Percentiles rank a stretch among this genome's conserved stretches.
phyloP scores from a whole-genome alignment of 2,888 invertebrate species.

The Pristionchus arcanus region DNA sequence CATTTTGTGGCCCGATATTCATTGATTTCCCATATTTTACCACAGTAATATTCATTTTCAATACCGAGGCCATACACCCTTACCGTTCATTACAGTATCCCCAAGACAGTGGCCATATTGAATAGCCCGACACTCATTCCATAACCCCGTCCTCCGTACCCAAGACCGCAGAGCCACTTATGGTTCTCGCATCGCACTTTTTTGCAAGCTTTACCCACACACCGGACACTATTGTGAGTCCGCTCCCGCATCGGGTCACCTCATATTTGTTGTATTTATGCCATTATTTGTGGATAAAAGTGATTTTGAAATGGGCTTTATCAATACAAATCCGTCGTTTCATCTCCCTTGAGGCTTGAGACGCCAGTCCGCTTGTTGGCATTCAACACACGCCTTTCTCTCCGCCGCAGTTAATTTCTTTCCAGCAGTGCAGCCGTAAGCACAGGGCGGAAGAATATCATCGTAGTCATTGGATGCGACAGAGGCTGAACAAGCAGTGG shows the following conservation, averaged over 20 bases:
- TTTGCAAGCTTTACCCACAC: not conserved
- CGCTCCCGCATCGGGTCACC: not conserved
- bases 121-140: not conserved
- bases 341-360: too few species aligned
- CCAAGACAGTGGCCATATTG: not conserved
- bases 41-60: not conserved
- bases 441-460: not conserved
- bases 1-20: not conserved
- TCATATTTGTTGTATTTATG: not conserved
- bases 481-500: too few species aligned
- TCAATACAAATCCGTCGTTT: too few species aligned
- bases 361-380: too few species aligned
- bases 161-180: not conserved
- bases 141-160: not conserved
- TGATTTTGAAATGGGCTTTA: too few species aligned
- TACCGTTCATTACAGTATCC: not conserved
- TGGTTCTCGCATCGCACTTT: not conserved
- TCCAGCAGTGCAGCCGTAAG: not conserved
- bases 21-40: not conserved
- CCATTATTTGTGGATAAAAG: not conserved
- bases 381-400: too few species aligned
- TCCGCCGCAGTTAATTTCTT: too few species aligned
- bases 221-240: not conserved
- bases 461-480: not conserved
- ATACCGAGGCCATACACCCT: not conserved